Percentiles rank a stretch among this genome's conserved stretches.
phyloP scores from a whole-genome alignment of 2,113 vertebrate species.

The Leuciscus idus region DNA sequence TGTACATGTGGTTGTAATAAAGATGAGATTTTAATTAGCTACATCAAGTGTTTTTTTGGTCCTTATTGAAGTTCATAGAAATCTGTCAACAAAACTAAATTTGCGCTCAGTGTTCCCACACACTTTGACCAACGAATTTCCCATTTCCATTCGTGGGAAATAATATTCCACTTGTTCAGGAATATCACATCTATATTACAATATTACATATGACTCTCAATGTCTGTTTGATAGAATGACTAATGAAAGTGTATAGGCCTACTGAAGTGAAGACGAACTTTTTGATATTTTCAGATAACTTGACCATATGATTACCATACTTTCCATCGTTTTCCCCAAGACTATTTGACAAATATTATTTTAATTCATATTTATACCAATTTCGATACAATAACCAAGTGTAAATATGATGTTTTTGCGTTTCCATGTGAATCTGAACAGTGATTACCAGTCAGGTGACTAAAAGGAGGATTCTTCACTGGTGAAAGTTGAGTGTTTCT shows the following conservation, averaged over 20 bases:
- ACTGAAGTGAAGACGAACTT: no score
- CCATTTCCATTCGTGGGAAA: neutral
- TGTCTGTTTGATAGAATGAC: neutral
- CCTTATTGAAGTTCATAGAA: neutral
- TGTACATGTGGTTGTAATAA: slow-evolving; percentile 80
- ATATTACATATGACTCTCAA: neutral
- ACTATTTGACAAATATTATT: no score
- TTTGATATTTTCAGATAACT: no score
- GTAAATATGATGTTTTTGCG: neutral
- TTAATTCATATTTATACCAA: neutral
- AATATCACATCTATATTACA: neutral
- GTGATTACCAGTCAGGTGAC: neutral
- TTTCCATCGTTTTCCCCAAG: no score
- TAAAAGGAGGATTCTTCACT: neutral
- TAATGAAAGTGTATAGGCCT: neutral
- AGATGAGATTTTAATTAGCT: slow-evolving; percentile 78
- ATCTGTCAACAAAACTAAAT: neutral
- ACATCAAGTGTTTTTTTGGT: slow-evolving; percentile 52
- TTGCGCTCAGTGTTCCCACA: neutral
- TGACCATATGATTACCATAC: no score
- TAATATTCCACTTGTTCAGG: neutral
- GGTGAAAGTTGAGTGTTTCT: neutral
- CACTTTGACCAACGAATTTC: neutral
- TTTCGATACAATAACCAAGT: neutral
- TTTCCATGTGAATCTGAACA: neutral